Conservation (phyloP, 2,113 vertebrate genomes). For the Ammospiza nelsoni region DNA sequence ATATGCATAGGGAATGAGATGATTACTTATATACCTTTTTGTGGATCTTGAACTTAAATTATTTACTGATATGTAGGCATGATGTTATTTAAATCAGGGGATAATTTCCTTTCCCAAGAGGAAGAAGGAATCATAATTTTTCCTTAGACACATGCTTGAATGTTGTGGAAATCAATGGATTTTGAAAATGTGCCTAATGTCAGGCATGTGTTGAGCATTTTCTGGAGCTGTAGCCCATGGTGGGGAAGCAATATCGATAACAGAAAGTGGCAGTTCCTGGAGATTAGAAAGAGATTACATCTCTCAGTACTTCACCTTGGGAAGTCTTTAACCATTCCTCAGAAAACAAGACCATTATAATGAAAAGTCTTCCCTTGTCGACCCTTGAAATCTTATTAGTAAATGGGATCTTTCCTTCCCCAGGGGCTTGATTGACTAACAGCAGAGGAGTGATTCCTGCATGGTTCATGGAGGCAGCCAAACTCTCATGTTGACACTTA, state of each 20-base stretch:
- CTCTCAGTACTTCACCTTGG: conserved; percentile 41
- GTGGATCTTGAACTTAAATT: neutral
- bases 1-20: neutral
- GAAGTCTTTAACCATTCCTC: conserved; percentile 40
- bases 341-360: conserved; percentile 43
- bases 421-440: neutral
- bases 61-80: neutral
- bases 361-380: conserved; percentile 42
- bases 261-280: neutral
- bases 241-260: conserved; percentile 31
- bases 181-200: neutral
- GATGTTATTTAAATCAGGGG: neutral
- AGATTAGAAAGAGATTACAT: conserved; percentile 50
- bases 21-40: neutral
- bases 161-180: neutral
- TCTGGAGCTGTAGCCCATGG: neutral
- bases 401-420: conserved; percentile 40
- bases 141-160: neutral
- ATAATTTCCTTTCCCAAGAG: neutral
- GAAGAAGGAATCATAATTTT: neutral
- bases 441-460: neutral
- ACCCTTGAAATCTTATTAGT: conserved; percentile 58
- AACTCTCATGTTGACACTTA: neutral
- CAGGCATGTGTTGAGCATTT: neutral
- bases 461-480: neutral